Percentiles rank a stretch among this genome's conserved stretches.
Evolutionary conservation across 2,888 invertebrate genomes (phyloP).

Genomic region (Sesia bembeciformis): DNA sequence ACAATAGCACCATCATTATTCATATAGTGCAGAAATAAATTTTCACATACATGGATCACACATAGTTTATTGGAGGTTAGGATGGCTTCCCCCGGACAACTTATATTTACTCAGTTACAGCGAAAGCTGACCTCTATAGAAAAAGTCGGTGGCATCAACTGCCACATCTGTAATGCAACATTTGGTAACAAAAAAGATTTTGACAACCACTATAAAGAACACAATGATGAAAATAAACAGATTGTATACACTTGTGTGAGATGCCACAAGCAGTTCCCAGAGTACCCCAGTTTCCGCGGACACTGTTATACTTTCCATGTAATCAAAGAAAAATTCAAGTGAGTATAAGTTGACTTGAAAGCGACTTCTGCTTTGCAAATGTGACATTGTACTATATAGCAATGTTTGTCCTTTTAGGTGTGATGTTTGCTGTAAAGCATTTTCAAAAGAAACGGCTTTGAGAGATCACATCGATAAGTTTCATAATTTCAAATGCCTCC

Average conservation of each 20-base stretch:
- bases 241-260: slow-evolving; percentile 73
- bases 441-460: slow-evolving; percentile 41
- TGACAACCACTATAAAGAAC: slow-evolving; percentile 67
- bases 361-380: too few species aligned
- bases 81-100: slow-evolving; percentile 13
- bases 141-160: slow-evolving; percentile 69
- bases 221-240: slow-evolving; percentile 28
- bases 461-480: slow-evolving; percentile 36
- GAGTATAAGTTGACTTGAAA: too few species aligned
- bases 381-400: too few species aligned
- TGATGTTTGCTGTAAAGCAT: slow-evolving; percentile 39
- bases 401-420: slow-evolving; percentile 35
- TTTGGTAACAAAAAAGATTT: slow-evolving; percentile 68
- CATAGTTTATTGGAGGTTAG: slow-evolving; percentile 26
- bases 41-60: slow-evolving; percentile 51
- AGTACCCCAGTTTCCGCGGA: slow-evolving; percentile 73
- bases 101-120: background rate
- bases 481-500: slow-evolving; percentile 42
- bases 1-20: slow-evolving; percentile 38
- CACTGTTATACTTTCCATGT: slow-evolving; percentile 62
- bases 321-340: too few species aligned
- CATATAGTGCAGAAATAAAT: slow-evolving; percentile 40
- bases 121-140: slow-evolving; percentile 51
- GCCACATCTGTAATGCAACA: slow-evolving; percentile 68
- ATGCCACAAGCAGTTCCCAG: slow-evolving; percentile 67